Evolutionary conservation across 1,140 invertebrate genomes (phyloP).

Genomic region (Ruditapes philippinarum): DNA sequence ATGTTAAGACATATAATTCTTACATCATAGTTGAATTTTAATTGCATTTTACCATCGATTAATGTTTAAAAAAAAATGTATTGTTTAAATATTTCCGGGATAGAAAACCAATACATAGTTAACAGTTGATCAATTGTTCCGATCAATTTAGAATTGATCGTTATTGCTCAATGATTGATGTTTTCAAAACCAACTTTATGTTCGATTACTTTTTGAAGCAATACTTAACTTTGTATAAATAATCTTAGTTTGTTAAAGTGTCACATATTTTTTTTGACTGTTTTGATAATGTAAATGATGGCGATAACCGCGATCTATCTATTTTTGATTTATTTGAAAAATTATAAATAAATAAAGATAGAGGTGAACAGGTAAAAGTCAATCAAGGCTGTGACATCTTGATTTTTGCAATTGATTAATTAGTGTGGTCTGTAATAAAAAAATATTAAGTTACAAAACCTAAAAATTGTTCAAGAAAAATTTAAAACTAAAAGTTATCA

Average conservation of each 20-base stretch:
- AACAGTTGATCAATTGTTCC: conserved; percentile 18
- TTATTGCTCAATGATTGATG: neutral
- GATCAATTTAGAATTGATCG: conserved; percentile 27
- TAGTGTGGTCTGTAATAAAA: too few relatives aligned
- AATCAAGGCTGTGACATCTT: neutral
- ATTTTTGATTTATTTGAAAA: neutral
- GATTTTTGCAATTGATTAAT: too few relatives aligned
- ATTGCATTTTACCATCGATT: too few relatives aligned
- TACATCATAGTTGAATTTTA: too few relatives aligned
- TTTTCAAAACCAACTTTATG: neutral
- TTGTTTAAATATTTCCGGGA: neutral
- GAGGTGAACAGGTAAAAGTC: neutral
- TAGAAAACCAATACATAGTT: neutral
- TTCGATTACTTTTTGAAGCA: neutral
- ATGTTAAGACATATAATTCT: too few relatives aligned
- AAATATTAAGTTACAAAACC: too few relatives aligned
- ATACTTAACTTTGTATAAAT: too few relatives aligned
- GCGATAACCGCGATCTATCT: neutral
- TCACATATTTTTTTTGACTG: neutral
- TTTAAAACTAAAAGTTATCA: too few relatives aligned
- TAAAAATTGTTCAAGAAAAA: too few relatives aligned
- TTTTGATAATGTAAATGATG: neutral
- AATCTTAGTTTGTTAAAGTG: too few relatives aligned
- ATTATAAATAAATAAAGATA: neutral
- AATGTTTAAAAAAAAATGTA: neutral